phyloP scores from a whole-genome alignment of 1,140 invertebrate genomes.

The Penaeus japonicus region DNA sequence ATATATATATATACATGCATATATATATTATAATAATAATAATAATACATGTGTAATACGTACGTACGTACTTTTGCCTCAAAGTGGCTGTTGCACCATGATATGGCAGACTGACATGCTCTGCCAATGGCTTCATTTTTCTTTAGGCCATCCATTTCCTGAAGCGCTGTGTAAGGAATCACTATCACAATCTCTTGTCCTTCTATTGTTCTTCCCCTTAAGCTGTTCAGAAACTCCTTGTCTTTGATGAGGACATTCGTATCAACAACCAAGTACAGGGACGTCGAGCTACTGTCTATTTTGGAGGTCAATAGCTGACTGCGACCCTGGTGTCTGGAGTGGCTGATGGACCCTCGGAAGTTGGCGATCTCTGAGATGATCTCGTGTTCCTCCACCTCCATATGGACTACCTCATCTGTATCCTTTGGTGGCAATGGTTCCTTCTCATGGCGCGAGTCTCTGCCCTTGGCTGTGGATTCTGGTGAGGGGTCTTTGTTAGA shows the following conservation, averaged over 20 bases:
- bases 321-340: not conserved
- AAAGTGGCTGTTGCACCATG: conserved; percentile 39
- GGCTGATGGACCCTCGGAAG: conserved; percentile 22
- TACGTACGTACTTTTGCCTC: not conserved
- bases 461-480: not conserved
- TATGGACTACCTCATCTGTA: conserved; percentile 10
- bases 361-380: conserved; percentile 34
- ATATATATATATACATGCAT: too few species aligned
- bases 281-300: not conserved
- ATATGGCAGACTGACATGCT: conserved; percentile 25
- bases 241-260: conserved; percentile 43
- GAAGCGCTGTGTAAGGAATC: conserved; percentile 19
- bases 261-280: conserved; percentile 30
- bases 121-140: conserved; percentile 32
- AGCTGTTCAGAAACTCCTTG: not conserved
- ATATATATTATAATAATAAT: too few species aligned
- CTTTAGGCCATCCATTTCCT: conserved; percentile 43
- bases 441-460: not conserved
- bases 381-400: conserved; percentile 41
- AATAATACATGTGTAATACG: too few species aligned
- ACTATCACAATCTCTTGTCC: conserved; percentile 16
- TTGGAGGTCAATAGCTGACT: not conserved
- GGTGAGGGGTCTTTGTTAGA: not conserved
- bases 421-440: not conserved
- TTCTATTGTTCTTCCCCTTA: not conserved